Evolutionary conservation across 1,140 invertebrate genomes (phyloP), one percentile per base, ranked within the genome.

Genomic region (Lucilia cuprina): DNA sequence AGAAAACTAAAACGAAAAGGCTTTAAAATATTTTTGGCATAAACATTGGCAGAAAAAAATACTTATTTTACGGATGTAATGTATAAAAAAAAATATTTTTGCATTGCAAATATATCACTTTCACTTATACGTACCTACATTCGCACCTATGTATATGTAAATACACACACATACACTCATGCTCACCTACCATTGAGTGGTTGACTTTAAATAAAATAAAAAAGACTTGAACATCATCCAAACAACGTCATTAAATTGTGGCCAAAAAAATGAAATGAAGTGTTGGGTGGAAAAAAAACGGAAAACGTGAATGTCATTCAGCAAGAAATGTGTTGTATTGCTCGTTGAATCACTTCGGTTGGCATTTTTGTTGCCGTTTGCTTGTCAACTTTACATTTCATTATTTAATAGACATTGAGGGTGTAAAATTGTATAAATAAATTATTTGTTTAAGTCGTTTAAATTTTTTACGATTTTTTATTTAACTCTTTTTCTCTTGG

Each of bases 221-320:
- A 19, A 21, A 70, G 25, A 70, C 60, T 70, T 70, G 60, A 70
- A 70, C 19, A 9, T 7, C 8, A 70, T 70, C 60, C 60, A 70
- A 70, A 70, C 10, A 70, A 70, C 60, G 60, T 70, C 60, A 70
- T 70, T 70, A 70, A 70, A 70, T 70, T 70, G 60, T 70, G 60
- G 60, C 60, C 60, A 70, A 21, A 21, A 65, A 19, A 65, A 21
- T 7, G 10, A 55, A 55, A 55, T 3, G 10, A 55, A 55, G 17
- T 14, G 10, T 55, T 55, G 50, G 50, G n/a, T n/a, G n/a, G n/a
- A n/a, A n/a, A n/a, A n/a, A n/a, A 30, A 30, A 17, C 5, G 10
- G 5, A 60, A 60, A 60, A 60, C 13, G 60, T 21, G 17, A 70
- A 70, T 55, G 50, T 5, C 50, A 55, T 2, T 41, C 41, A 41